phyloP scores from a whole-genome alignment of 1,140 invertebrate species.

The Hycleus phaleratus region DNA sequence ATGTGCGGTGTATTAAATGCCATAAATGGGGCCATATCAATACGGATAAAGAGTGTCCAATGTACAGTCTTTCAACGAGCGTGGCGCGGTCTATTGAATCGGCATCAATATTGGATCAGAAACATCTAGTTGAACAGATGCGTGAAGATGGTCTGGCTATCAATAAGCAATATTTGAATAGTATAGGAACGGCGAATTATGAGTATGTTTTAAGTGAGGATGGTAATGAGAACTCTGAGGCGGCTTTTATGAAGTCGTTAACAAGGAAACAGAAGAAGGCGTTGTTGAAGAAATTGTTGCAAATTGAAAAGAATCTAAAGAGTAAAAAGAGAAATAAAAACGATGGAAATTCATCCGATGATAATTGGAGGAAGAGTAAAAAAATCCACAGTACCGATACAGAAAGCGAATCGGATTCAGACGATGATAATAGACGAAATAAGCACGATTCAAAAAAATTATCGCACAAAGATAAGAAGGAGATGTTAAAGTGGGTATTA shows the following conservation, averaged over 20 bases:
- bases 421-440: slow-evolving; percentile 5
- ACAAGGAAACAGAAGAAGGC: slow-evolving; percentile 86
- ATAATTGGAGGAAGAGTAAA: background rate
- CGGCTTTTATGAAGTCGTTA: slow-evolving; percentile 72
- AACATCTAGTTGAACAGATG: slow-evolving; percentile 82
- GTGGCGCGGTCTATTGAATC: slow-evolving; percentile 52
- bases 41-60: slow-evolving; percentile 90
- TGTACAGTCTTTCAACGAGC: slow-evolving; percentile 80
- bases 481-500: slow-evolving; percentile 10
- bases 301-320: slow-evolving; percentile 2
- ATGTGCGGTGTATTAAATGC: slow-evolving; percentile 97
- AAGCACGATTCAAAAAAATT: background rate
- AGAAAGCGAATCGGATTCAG: slow-evolving; percentile 2
- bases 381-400: slow-evolving; percentile 3
- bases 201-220: slow-evolving; percentile 42
- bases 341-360: background rate
- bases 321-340: background rate
- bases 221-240: slow-evolving; percentile 60
- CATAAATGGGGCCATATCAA: slow-evolving; percentile 99
- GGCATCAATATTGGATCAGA: slow-evolving; percentile 53
- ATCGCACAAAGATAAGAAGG: slow-evolving; percentile 6
- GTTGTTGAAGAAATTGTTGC: slow-evolving; percentile 61
- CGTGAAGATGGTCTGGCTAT: slow-evolving; percentile 83
- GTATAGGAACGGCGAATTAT: slow-evolving; percentile 38
- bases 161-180: slow-evolving; percentile 60